phyloP scores from a whole-genome alignment of 2,113 vertebrate genomes.

The Callocephalon fimbriatum region DNA sequence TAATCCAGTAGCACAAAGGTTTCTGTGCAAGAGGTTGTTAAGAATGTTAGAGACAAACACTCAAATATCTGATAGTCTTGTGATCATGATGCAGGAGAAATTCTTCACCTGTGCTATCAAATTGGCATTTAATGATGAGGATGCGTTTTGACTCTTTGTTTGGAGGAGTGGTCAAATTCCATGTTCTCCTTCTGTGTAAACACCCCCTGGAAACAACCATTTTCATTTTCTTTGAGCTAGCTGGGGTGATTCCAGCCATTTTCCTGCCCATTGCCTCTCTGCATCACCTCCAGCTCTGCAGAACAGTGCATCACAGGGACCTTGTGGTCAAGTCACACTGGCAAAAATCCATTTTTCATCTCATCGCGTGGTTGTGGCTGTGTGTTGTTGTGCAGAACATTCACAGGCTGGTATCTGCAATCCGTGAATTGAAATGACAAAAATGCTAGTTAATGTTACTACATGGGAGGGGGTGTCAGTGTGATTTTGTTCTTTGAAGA shows the following conservation, averaged over 20 bases:
- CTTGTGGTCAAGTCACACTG: accelerated
- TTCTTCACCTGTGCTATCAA: neutral
- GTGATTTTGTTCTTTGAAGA: neutral
- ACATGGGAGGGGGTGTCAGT: accelerated
- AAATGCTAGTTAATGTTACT: neutral
- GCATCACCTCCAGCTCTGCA: neutral
- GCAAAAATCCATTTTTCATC: neutral
- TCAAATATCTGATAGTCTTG: neutral
- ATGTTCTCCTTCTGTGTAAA: neutral
- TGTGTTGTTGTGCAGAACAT: neutral
- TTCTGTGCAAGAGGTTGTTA: neutral
- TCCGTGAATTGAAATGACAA: neutral
- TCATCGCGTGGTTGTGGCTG: neutral
- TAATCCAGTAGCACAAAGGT: neutral
- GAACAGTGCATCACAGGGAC: neutral
- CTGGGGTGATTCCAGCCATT: neutral
- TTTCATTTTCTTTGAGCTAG: neutral
- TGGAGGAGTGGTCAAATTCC: neutral
- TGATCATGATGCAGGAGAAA: neutral
- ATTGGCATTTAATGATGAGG: neutral
- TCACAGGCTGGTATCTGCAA: neutral
- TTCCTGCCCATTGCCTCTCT: neutral
- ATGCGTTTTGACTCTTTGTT: neutral
- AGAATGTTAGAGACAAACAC: neutral
- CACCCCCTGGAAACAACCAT: neutral